Conservation (phyloP, 1,140 invertebrate genomes). For the Hesperophylax magnus region DNA sequence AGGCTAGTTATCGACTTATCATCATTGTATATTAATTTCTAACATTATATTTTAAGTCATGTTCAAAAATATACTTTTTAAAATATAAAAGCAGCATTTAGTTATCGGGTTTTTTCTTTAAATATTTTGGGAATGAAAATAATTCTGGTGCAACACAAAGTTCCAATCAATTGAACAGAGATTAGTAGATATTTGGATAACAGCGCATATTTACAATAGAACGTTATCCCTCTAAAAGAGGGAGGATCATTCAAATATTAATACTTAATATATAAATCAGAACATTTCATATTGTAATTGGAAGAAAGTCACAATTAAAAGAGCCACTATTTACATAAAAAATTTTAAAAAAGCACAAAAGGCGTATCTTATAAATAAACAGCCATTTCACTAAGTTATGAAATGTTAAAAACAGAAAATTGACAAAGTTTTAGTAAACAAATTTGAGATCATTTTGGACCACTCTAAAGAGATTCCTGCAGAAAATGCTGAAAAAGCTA, state of each 20-base stretch:
- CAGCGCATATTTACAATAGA: constrained; percentile 19
- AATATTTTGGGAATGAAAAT: no score
- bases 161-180: background rate
- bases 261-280: background rate
- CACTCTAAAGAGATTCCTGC: constrained; percentile 36
- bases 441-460: constrained; percentile 44
- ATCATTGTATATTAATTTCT: background rate
- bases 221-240: background rate
- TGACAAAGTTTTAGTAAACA: constrained; percentile 34
- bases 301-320: background rate
- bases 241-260: background rate
- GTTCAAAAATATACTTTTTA: no score
- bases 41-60: background rate
- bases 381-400: constrained; percentile 1
- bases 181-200: constrained; percentile 23
- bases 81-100: no score
- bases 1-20: background rate
- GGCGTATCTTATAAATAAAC: background rate
- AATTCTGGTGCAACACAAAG: background rate
- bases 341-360: constrained; percentile 4
- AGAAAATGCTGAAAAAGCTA: no score
- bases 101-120: no score
- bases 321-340: constrained; percentile 3
- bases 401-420: constrained; percentile 18
- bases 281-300: background rate